Conservation (phyloP, 2,888 invertebrate species). For the Cartodere bifasciata region DNA sequence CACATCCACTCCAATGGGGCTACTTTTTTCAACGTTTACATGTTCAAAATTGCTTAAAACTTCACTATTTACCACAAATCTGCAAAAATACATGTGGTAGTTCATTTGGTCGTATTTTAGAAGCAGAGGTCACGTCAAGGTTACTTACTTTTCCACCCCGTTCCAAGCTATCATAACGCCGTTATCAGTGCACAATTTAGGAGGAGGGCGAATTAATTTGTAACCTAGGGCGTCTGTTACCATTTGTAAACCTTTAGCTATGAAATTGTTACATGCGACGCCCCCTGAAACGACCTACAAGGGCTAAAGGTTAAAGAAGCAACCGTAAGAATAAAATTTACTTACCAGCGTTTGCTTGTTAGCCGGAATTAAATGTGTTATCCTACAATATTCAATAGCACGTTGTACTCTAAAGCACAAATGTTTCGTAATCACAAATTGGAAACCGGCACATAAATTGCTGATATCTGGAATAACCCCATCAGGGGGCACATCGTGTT, state of each 20-base stretch:
- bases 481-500: constrained; percentile 49
- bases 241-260: constrained; percentile 54
- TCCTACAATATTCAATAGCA: constrained; percentile 61
- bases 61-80: constrained; percentile 28
- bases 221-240: constrained; percentile 55
- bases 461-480: constrained; percentile 58
- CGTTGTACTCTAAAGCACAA: constrained; percentile 71
- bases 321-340: constrained; percentile 6
- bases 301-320: constrained; percentile 6
- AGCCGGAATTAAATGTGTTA: constrained; percentile 46
- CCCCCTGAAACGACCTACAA: constrained; percentile 83
- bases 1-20: constrained; percentile 50
- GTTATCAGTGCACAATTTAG: constrained; percentile 88
- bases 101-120: too few relatives aligned
- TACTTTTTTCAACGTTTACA: constrained; percentile 45
- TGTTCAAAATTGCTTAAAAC: constrained; percentile 41
- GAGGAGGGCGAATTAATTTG: constrained; percentile 62
- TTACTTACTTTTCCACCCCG: constrained; percentile 69
- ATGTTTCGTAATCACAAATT: constrained; percentile 62
- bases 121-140: too few relatives aligned
- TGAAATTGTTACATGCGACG: constrained; percentile 84
- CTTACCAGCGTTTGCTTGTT: constrained; percentile 46
- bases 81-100: constrained; percentile 15
- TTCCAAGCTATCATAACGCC: constrained; percentile 99
- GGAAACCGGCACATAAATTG: constrained; percentile 80